Conservation (phyloP, 1,140 invertebrate genomes). For the Muscidifurax raptorellus region DNA sequence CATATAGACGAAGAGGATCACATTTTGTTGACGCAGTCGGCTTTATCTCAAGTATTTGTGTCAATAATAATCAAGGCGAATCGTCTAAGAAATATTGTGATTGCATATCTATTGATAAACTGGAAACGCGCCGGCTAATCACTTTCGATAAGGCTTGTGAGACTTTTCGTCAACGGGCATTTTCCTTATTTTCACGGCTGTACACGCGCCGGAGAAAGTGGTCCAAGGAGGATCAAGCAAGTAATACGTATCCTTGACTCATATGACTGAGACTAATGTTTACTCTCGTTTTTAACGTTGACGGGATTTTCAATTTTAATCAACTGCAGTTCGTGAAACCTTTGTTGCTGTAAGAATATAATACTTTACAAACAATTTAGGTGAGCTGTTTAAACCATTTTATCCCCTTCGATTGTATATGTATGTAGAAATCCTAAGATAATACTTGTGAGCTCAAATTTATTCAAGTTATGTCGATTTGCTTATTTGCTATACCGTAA, state of each 20-base stretch:
- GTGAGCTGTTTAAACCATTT: no score
- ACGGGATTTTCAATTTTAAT: neutral
- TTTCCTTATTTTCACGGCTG: constrained; percentile 20
- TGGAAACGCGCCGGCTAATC: neutral
- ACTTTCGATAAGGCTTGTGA: neutral
- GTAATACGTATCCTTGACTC: constrained; percentile 6
- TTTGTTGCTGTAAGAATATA: no score
- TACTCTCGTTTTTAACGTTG: neutral
- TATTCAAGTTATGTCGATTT: no score
- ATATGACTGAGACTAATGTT: neutral
- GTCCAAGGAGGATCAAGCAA: constrained; percentile 20
- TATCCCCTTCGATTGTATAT: no score
- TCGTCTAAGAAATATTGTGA: neutral
- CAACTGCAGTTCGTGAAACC: neutral
- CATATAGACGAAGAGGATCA: neutral
- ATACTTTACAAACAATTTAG: no score
- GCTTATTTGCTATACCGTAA: no score
- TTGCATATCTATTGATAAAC: neutral
- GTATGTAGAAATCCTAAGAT: no score
- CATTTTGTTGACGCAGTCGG: neutral
- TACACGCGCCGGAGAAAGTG: neutral
- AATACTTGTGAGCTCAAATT: no score
- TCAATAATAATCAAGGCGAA: neutral
- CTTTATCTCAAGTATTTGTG: constrained; percentile 12
- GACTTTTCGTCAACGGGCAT: neutral